Evolutionary conservation across 2,888 invertebrate genomes (phyloP), one percentile per base, ranked within the genome.

Genomic region (Oasisia sp.): DNA sequence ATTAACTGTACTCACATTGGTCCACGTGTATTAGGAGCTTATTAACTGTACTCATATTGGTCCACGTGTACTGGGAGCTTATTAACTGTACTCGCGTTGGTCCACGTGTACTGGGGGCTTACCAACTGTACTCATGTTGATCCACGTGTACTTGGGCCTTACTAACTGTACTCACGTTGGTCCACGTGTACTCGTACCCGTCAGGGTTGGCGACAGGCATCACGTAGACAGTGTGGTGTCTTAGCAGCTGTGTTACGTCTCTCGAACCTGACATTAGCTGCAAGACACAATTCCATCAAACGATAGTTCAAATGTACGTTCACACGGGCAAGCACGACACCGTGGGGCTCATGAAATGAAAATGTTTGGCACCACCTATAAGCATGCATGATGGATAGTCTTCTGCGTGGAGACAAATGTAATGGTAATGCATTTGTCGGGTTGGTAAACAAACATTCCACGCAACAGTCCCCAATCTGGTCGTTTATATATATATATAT

Each of bases 111-210:
- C 74, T 74, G 74, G 74, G 19, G 74, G 0, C 74, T 0, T 74
- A 27, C 19, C 27, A 74, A 74, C 0, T 19, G 7, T 27, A 74
- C 27, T 74, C 74, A 74, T 27, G 27, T 74, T 74, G 74, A 2
- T n/a, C n/a, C 27, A 74, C 27, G 27, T 74, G 74, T 74, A 27
- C 27, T 74, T 0, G n/a, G 27, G 74, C 0, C 74, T 27, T 74
- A 74, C 14, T 74, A 74, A 27, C 74, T 74, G 27, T n/a, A 92
- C 92, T 89, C 56, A 93, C 93, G 50, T 92, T 91, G 90, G 92
- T 74, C 92, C 92, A 92, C 44, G 92, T 93, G 58, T 91, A 93
- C 38, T 93, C 91, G 92, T 93, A 93, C 14, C 93, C 93, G 89
- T 93, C 93, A 74, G 92, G 92, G 91, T 93, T 93, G 14, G 90